These are phyloP conservation scores for Catagonus wagneri DNA, from an alignment of 2,113 vertebrate species.

Conservation along the genomic window DNA sequence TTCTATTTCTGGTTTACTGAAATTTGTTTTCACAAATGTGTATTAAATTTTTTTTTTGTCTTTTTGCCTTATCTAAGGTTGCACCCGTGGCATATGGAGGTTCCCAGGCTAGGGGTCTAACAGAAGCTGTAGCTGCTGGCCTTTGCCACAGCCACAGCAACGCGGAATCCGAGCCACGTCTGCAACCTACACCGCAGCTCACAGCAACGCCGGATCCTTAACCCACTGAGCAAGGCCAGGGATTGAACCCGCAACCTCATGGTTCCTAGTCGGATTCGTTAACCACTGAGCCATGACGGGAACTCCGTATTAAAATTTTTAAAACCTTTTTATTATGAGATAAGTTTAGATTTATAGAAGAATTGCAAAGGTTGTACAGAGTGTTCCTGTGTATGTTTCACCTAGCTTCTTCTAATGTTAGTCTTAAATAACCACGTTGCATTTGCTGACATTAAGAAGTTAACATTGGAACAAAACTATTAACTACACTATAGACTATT, in stretches of 20 bases:
- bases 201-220: too few species aligned
- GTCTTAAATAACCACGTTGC: not conserved
- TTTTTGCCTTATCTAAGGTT: too few species aligned
- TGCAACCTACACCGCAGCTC: too few species aligned
- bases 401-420: not conserved
- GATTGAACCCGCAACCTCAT: too few species aligned
- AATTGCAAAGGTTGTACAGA: not conserved
- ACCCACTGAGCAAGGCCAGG: too few species aligned
- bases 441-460: slow-evolving; percentile 31
- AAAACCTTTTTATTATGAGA: not conserved
- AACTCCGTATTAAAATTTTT: not conserved
- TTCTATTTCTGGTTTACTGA: slow-evolving; percentile 8
- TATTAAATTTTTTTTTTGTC: not conserved
- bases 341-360: not conserved
- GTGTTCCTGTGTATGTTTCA: not conserved
- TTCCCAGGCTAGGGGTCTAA: too few species aligned
- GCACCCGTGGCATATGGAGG: too few species aligned
- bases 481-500: not conserved
- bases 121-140: too few species aligned
- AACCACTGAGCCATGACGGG: too few species aligned
- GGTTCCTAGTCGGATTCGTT: too few species aligned
- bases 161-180: too few species aligned
- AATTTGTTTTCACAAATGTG: not conserved
- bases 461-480: not conserved
- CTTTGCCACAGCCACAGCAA: too few species aligned